phyloP scores from a whole-genome alignment of 2,888 invertebrate species.

The Alviniconcha strummeri region DNA sequence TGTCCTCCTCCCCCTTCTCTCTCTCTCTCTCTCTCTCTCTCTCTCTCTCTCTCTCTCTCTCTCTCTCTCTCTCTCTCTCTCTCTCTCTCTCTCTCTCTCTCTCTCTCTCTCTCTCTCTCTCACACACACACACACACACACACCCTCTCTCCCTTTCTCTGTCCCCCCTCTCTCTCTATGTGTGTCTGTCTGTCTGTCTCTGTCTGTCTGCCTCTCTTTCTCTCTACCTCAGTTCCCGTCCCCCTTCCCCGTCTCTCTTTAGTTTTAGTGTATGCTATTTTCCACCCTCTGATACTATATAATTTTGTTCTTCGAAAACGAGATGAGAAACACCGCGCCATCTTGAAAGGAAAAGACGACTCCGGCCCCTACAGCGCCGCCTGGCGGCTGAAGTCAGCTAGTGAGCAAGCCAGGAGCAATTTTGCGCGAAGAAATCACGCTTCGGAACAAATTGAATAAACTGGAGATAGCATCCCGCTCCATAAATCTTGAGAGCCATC shows the following conservation, averaged over 20 bases:
- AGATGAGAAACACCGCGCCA: too few relatives aligned
- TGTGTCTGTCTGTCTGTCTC: neutral
- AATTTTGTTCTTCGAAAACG: too few relatives aligned
- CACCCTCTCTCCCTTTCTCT: neutral
- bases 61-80: neutral
- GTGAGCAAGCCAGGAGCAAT: conserved; percentile 24
- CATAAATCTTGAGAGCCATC: conserved; percentile 33
- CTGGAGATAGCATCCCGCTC: conserved; percentile 28
- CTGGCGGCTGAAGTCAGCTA: neutral
- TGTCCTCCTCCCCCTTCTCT: neutral
- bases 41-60: neutral
- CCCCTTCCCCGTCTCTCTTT: neutral
- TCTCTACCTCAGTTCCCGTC: neutral
- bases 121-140: neutral
- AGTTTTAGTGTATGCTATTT: neutral
- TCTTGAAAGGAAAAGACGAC: neutral
- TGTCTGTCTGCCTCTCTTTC: neutral
- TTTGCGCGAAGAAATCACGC: conserved; percentile 34
- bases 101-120: neutral
- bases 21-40: neutral
- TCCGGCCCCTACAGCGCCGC: neutral
- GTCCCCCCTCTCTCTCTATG: neutral
- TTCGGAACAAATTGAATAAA: conserved; percentile 38
- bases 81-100: neutral
- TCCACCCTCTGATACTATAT: too few relatives aligned